Evolutionary conservation across 2,113 vertebrate species (phyloP), one percentile per base, ranked within the genome.

Genomic region (Ginglymostoma cirratum): DNA sequence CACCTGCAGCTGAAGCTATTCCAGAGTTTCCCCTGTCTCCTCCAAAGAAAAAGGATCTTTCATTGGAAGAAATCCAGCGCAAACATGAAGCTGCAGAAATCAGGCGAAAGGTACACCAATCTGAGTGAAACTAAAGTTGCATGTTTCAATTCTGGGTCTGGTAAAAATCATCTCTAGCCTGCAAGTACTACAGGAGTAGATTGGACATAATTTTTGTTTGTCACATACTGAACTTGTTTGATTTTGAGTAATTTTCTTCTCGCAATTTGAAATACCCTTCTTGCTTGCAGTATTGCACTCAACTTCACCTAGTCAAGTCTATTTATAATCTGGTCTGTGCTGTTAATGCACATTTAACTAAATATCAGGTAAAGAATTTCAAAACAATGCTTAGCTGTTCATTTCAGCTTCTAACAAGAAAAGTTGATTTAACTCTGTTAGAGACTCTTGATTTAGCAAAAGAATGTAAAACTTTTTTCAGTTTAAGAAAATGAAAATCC

Each of bases 41-140:
- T 70, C 94, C 94, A 0, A 95, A 95, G 94, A 99, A 99, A 97
- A 99, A 98, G 97, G 98, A 98, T 97, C 98, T 98, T 83, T 99
- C 99, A 0, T 96, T 99, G 97, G 98, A 99, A 96, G 99, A 99
- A 97, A 99, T 99, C 92, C 98, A 99, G 97, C 99, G 97, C 97
- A 99, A 99, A 96, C 94, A 99, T 97, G 98, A 99, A 96, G 99
- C 99, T 5, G 99, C 99, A 95, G 99, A 99, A 96, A 99, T 99
- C 97, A 98, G 99, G 96, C 99, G 99, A 96, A 99, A 98, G 98
- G 99, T 99, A 98, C 24, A 52, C n/a, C n/a, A 83, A 30, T 34
- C 27, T 87, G 30, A 66, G 3, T 34, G 61, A 1, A 90, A 30
- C 48, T 89, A 55, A 61, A 90, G 27, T 27, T 45, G 2, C 24